Evolutionary conservation across 2,797 vertebrate species (phyloP), one percentile per base, ranked within the genome.

Genomic region (Hemitrygon akajei): DNA sequence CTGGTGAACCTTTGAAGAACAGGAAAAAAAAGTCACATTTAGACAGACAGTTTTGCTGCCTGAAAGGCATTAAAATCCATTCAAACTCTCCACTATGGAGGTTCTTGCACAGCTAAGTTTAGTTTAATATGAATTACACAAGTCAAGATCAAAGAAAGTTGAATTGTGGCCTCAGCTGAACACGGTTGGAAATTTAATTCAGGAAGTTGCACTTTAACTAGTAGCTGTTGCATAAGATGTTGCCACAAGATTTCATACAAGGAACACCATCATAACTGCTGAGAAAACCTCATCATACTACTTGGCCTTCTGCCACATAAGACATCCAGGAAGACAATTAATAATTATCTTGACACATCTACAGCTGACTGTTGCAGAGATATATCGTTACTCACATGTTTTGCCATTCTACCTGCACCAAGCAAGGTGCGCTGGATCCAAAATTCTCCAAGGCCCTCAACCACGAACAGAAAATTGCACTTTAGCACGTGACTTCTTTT

Each of bases 161-260:
- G 60, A 89, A 89, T 63, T 89, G 86, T 66, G 7, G 86, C 27
- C 60, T 0, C 7, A 66, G 60, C 30, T 37, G 20, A 89, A 66
- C 60, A 10, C 34, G 66, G 60, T 66, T 89, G 86, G 11, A 66
- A 89, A 89, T n/a, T 89, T 66, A 66, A 69, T 89, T 69, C 86
- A 89, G n/a, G n/a, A 63, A 34, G n/a, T 89, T 89, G 66, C 86
- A 69, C 37, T 89, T 89, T 89, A 89, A 66, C n/a, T 89, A 66
- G 60, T 66, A 37, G 3, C 16, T 20, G 30, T 89, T 66, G 60
- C 18, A 34, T n/a, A 89, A 66, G 66, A 37, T 89, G 63, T 66
- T 89, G 63, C 16, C 30, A 34, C 60, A 89, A 9, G 82, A 84
- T 9, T 58, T 60, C 82, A 84, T 14, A 84, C 11, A 4, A 30